These are phyloP conservation scores for Drosophila austrosaltans DNA, from an alignment of 2,888 invertebrate species.

Conservation along the genomic window DNA sequence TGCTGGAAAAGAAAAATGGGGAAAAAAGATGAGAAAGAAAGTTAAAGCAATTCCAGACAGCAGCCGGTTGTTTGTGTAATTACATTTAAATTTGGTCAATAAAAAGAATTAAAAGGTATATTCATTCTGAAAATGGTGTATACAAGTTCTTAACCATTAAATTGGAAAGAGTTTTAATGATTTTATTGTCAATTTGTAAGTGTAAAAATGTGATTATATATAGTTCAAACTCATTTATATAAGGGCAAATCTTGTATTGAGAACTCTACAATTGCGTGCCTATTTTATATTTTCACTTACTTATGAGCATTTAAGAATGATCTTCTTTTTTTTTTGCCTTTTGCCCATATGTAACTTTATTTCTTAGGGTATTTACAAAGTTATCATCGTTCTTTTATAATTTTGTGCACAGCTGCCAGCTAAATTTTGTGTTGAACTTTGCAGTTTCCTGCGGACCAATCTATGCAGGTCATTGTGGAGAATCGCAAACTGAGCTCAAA, in stretches of 20 bases:
- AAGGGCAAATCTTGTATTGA: too few species aligned
- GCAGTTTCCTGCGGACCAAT: slow-evolving; percentile 18
- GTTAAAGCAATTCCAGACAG: slow-evolving; percentile 6
- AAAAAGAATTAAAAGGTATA: background rate
- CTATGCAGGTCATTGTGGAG: slow-evolving; percentile 18
- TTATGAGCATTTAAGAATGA: too few species aligned
- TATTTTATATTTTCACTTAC: too few species aligned
- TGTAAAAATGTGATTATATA: too few species aligned
- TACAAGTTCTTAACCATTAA: too few species aligned
- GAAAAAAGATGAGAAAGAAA: background rate
- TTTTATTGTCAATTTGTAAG: too few species aligned
- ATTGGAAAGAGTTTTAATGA: too few species aligned
- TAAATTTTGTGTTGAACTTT: slow-evolving; percentile 23
- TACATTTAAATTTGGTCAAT: slow-evolving; percentile 13
- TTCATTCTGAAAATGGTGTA: background rate
- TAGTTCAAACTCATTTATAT: too few species aligned
- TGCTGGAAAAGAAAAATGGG: background rate
- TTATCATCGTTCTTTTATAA: background rate
- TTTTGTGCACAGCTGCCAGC: slow-evolving; percentile 13
- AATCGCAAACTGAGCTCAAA: slow-evolving; percentile 12
- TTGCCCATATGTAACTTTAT: too few species aligned
- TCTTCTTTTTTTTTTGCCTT: too few species aligned
- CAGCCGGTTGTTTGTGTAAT: slow-evolving; percentile 23
- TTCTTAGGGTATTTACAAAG: background rate
- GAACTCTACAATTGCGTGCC: too few species aligned